Evolutionary conservation across 2,113 vertebrate genomes (phyloP).

Genomic region (Coreoperca whiteheadi): DNA sequence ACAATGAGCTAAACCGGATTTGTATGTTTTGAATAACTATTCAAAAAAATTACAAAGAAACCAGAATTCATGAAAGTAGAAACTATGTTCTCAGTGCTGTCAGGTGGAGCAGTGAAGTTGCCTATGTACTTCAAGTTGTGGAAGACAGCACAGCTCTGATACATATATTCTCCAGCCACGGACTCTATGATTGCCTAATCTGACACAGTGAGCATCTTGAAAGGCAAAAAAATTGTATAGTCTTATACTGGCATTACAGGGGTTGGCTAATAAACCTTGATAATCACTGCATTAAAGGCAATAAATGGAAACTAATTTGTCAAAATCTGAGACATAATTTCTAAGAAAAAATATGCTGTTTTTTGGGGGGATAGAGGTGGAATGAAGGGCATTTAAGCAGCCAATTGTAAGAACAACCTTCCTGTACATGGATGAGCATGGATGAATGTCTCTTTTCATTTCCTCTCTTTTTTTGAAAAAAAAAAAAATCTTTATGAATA

Average conservation of each 20-base stretch:
- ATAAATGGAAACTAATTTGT: constrained; percentile 50
- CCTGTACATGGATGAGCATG: constrained; percentile 82
- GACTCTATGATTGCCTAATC: not conserved
- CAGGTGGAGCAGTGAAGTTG: not conserved
- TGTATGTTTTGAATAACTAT: not conserved
- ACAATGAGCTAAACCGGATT: not conserved
- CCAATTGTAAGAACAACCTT: constrained; percentile 84
- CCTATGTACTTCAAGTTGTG: not conserved
- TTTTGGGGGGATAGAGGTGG: constrained; percentile 77
- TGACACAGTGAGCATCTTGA: not conserved
- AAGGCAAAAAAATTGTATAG: not conserved
- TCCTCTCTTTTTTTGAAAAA: constrained; percentile 36
- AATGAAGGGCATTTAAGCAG: constrained; percentile 72
- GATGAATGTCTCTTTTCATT: constrained; percentile 73
- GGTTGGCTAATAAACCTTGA: constrained; percentile 1
- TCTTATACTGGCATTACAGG: not conserved
- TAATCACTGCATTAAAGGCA: constrained; percentile 45
- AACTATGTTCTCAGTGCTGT: not conserved
- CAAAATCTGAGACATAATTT: not conserved
- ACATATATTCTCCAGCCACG: not conserved
- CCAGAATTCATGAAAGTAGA: not conserved
- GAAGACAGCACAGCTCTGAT: not conserved
- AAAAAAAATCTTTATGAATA: constrained; percentile 81
- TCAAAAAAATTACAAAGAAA: not conserved
- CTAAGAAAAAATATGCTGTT: constrained; percentile 5